phyloP scores from a whole-genome alignment of 2,113 vertebrate genomes.

The Zosterops hypoxanthus region DNA sequence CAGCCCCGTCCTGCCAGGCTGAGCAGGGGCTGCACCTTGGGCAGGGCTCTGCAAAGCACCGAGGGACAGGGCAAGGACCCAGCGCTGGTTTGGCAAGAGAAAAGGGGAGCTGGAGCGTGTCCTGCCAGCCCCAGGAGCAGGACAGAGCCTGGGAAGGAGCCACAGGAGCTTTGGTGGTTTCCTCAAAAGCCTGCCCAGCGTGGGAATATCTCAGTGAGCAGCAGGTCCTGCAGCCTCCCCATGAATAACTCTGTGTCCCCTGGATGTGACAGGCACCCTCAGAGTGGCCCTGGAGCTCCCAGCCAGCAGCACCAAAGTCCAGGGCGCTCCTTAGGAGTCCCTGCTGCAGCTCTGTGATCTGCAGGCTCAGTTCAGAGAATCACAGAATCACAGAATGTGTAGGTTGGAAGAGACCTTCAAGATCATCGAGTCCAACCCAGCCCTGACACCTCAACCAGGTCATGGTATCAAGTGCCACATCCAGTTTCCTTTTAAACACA shows the following conservation, averaged over 20 bases:
- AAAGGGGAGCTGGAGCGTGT: background rate
- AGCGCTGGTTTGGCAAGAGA: background rate
- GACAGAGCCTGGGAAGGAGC: background rate
- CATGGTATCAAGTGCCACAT: too few species aligned
- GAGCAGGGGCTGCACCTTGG: background rate
- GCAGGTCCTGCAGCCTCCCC: background rate
- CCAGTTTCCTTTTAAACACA: too few species aligned
- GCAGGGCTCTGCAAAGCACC: background rate
- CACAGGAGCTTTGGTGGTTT: background rate
- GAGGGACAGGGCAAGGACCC: background rate
- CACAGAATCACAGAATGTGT: too few species aligned
- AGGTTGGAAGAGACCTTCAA: too few species aligned
- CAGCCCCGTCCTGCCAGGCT: background rate
- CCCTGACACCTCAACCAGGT: too few species aligned
- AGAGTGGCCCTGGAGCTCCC: background rate
- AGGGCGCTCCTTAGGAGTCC: background rate
- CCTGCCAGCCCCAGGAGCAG: background rate
- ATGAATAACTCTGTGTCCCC: fast-evolving
- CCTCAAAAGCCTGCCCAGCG: background rate
- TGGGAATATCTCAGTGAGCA: fast-evolving
- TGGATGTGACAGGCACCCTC: background rate
- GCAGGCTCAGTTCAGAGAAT: background rate
- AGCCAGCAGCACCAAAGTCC: background rate
- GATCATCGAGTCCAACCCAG: too few species aligned
- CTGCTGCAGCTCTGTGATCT: background rate